Evolutionary conservation across 2,113 vertebrate genomes (phyloP).

Genomic region (Colinus virginianus): DNA sequence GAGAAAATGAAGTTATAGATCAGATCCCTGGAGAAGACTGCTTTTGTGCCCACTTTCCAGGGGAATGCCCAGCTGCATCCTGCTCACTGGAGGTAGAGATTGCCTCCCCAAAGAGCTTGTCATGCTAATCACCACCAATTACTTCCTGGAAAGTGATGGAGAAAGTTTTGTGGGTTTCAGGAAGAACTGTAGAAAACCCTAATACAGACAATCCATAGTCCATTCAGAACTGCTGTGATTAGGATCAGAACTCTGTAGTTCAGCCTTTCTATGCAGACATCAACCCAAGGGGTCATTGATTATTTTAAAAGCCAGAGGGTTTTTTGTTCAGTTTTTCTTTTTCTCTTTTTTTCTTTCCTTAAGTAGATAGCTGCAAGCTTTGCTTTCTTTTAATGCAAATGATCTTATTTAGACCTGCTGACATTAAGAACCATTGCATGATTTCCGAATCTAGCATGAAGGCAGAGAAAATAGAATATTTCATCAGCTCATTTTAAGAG

Average conservation of each 20-base stretch:
- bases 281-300: neutral
- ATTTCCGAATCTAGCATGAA: neutral
- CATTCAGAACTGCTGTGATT: neutral
- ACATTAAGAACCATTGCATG: constrained; percentile 32
- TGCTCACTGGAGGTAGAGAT: neutral
- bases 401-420: constrained; percentile 44
- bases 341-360: neutral
- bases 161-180: neutral
- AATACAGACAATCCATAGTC: neutral
- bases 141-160: neutral
- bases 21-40: neutral
- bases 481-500: constrained; percentile 25
- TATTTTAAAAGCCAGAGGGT: neutral
- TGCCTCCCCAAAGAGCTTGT: neutral
- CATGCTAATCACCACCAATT: neutral
- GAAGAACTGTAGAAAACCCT: neutral
- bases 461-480: neutral
- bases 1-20: neutral
- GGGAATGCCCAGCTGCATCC: neutral
- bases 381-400: constrained; percentile 56
- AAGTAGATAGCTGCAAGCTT: constrained; percentile 7
- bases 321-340: neutral
- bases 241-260: neutral
- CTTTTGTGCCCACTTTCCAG: neutral
- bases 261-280: neutral